Evolutionary conservation across 2,888 invertebrate species (phyloP), one percentile per base, ranked within the genome.

Genomic region (Phengaris arion): DNA sequence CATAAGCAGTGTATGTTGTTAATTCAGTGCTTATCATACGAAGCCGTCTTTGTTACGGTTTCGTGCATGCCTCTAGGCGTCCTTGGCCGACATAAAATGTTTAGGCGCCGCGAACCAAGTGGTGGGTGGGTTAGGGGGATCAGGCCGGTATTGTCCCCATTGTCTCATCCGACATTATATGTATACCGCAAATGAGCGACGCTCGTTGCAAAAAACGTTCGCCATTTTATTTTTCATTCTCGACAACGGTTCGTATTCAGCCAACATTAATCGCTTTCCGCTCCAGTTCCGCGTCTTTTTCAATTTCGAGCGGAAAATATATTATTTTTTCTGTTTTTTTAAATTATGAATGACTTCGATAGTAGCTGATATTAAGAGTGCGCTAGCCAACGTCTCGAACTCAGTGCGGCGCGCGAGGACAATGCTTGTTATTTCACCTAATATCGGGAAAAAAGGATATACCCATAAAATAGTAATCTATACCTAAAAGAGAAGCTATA

Each of bases 31-130:
- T 79, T 79, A 80, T 77, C 78, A 72, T 68, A 77, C 76, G 75
- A 69, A 76, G 78, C 77, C 76, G 68, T 76, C 77, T 77, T 76
- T 79, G 76, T 79, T 77, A 72, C 59, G 74, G 64, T 68, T 75
- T 48, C 75, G 77, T 76, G 73, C 74, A 75, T 75, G 75, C 15
- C 73, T 68, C 74, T 46, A 48, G 35, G 35, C 77, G 78, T 75
- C 79, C 92, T 91, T 91, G 91, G 86, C 91, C 91, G 87, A 89
- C 85, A 89, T 91, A 86, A 87, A 89, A 87, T 87, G 87, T 89
- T 88, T 87, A 88, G 87, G 83, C 83, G 85, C 85, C 83, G 80
- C 79, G 81, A 82, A 81, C 82, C 81, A 82, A 84, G 83, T 81
- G 81, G 82, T 81, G 82, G 83, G 81, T 81, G 79, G 84, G 35